phyloP scores from a whole-genome alignment of 2,888 invertebrate species.

The Tetrapedia diversipes region DNA sequence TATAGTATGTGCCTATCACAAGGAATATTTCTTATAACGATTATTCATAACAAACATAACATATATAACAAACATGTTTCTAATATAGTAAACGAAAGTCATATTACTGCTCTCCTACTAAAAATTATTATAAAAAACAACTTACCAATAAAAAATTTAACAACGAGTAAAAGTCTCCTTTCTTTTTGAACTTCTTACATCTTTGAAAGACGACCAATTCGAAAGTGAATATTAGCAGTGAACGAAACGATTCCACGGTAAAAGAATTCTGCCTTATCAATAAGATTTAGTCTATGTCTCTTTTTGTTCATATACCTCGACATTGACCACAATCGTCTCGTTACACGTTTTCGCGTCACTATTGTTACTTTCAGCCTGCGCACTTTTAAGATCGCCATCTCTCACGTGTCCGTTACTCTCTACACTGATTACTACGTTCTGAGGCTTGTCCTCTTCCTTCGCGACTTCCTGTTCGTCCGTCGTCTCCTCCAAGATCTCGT shows the following conservation, averaged over 20 bases:
- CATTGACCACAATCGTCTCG: constrained; percentile 75
- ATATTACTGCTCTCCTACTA: not conserved
- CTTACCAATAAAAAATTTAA: not conserved
- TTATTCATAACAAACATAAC: not conserved
- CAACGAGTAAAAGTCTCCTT: too few species aligned
- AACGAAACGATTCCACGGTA: not conserved
- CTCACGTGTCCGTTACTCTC: constrained; percentile 53
- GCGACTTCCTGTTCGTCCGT: constrained; percentile 65
- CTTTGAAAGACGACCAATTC: not conserved
- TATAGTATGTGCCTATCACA: not conserved
- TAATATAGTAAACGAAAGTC: not conserved
- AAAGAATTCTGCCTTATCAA: constrained; percentile 22
- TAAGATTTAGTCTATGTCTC: constrained; percentile 45
- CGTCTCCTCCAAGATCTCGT: constrained; percentile 77
- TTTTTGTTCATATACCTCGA: constrained; percentile 73
- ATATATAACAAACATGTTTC: not conserved
- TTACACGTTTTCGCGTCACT: constrained; percentile 42
- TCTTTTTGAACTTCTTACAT: not conserved
- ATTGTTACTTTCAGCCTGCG: constrained; percentile 40
- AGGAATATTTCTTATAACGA: not conserved
- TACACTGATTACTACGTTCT: constrained; percentile 29
- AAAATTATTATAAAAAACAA: not conserved
- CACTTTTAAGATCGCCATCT: constrained; percentile 30
- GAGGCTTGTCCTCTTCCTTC: constrained; percentile 46
- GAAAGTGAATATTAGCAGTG: constrained; percentile 6